Evolutionary conservation across 2,113 vertebrate genomes (phyloP).

Genomic region (Anguilla japonica): DNA sequence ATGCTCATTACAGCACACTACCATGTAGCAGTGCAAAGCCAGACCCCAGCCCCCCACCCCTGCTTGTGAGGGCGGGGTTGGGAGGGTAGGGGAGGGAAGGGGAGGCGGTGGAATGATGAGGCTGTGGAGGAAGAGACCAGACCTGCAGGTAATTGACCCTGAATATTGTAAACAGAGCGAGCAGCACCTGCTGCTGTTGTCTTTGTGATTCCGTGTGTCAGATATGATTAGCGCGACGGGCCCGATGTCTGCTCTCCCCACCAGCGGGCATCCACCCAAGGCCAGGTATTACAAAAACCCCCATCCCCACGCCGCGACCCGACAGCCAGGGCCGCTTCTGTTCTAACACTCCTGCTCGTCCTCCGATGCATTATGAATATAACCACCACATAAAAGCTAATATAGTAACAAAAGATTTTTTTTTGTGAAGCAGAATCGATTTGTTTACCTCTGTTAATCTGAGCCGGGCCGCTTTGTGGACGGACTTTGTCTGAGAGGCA

Average conservation of each 20-base stretch:
- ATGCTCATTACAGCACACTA: too few species aligned
- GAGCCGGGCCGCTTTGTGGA: neutral
- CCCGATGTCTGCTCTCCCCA: neutral
- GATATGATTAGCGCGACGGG: neutral
- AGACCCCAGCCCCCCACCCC: too few species aligned
- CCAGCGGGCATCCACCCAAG: neutral
- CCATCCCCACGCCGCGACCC: neutral
- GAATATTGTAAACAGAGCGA: neutral
- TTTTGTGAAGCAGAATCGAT: neutral
- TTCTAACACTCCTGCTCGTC: neutral
- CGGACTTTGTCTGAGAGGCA: neutral
- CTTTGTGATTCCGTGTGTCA: neutral
- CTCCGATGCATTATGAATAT: neutral
- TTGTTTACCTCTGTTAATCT: neutral
- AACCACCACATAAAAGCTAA: conserved; percentile 6
- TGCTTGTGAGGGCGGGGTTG: too few species aligned
- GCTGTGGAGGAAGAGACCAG: neutral
- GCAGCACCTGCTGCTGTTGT: neutral
- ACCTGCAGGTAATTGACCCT: conserved; percentile 12
- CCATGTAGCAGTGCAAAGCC: too few species aligned
- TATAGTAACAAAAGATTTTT: neutral
- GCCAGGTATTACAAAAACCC: too few species aligned
- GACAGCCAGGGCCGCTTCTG: neutral
- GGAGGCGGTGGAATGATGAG: neutral
- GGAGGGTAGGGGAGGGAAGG: neutral